A percentile compares a stretch with the other conserved stretches of the same genome.
phyloP scores from a whole-genome alignment of 2,113 vertebrate species.

The Oryctolagus cuniculus region DNA sequence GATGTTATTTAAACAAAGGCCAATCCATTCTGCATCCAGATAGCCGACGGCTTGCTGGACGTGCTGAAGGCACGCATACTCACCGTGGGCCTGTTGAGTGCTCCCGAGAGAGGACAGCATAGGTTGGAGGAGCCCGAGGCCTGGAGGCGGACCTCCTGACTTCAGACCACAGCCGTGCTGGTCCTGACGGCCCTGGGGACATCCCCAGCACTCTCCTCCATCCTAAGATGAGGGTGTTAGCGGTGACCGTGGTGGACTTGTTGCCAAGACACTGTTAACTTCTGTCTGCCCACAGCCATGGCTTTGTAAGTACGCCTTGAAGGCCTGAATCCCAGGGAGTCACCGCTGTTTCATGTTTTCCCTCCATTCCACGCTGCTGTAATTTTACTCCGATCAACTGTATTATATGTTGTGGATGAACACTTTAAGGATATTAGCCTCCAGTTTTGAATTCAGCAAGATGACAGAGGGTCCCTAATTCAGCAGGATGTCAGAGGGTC shows the following conservation, averaged over 20 bases:
- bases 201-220: no score
- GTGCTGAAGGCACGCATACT: not conserved
- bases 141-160: not conserved
- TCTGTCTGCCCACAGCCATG: not conserved
- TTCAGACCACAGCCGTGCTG: not conserved
- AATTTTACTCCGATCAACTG: not conserved
- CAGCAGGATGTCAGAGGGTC: no score
- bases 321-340: no score
- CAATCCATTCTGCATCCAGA: not conserved
- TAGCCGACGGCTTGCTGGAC: not conserved
- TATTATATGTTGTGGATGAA: not conserved
- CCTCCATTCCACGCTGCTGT: not conserved
- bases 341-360: not conserved
- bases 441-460: not conserved
- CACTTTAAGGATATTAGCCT: not conserved
- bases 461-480: not conserved
- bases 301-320: not conserved
- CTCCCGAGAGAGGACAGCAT: not conserved
- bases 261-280: not conserved
- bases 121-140: fast-evolving
- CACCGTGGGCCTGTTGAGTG: no score
- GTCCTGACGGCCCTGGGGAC: no score
- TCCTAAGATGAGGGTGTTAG: no score
- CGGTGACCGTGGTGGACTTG: fast-evolving
- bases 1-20: not conserved